Evolutionary conservation across 1,140 invertebrate species (phyloP), one percentile per base, ranked within the genome.

Genomic region (Spodoptera frugiperda): DNA sequence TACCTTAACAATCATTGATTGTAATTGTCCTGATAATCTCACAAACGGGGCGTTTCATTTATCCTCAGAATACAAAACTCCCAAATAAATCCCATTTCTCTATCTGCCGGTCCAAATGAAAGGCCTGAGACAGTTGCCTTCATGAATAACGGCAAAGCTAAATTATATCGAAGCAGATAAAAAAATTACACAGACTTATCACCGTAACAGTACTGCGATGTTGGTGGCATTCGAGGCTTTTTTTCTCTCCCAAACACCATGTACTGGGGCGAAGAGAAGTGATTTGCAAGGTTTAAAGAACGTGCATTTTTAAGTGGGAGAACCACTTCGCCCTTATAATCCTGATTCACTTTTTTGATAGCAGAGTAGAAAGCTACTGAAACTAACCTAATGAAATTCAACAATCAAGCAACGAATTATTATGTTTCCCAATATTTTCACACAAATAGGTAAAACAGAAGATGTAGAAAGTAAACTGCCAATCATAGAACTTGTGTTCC

Each of bases 101-200:
- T 53, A 68, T 51, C 46, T 33, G 19, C 21, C 61, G 3, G 15
- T 10, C n/a, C n/a, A 55, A 71, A 55, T 70, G 21, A 71, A 71
- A 73, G 63, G 14, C 17, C 14, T n/a, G 70, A 30, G 25, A 73
- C 54, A 72, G 68, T 57, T 72, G 53, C 33, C 53, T 46, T 72
- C 33, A 46, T 44, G 68, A 48, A 48, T 73, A 73, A 73, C 70
- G 70, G 70, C 70, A 59, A 73, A 73, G 54, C 70, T 73, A 73
- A 73, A 73, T 73, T 73, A 73, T 73, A 73, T 73, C 54, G 70
- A 73, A 48, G 33, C 53, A 73, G 70, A 73, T 65, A 76, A 81
- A 81, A 77, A 76, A 78, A 73, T 79, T 63, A 75, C 70, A 65
- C 75, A 51, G 75, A 73, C 70, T 79, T 82, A 79, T 77, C 74